Evolutionary conservation across 1,140 invertebrate genomes (phyloP).

Genomic region (Calycopis cecrops): DNA sequence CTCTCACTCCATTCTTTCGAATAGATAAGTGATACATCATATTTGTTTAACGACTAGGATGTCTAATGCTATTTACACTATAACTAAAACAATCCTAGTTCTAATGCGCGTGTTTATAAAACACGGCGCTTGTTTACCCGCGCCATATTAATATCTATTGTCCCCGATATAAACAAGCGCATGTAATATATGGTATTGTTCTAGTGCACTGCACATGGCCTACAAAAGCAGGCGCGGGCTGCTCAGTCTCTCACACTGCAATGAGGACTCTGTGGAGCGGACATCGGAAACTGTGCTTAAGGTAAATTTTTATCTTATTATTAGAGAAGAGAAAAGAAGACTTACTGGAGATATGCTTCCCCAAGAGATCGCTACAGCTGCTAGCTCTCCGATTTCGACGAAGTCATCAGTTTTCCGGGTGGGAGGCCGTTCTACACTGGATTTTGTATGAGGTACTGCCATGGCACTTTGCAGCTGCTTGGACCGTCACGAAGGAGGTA

Average conservation of each 20-base stretch:
- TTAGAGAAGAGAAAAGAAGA: too few relatives aligned
- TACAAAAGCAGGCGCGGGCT: slow-evolving; percentile 67
- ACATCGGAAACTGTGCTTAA: slow-evolving; percentile 62
- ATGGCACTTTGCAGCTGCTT: too few relatives aligned
- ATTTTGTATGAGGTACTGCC: too few relatives aligned
- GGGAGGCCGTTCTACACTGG: too few relatives aligned
- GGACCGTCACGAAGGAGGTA: too few relatives aligned
- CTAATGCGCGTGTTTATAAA: slow-evolving; percentile 63
- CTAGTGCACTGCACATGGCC: slow-evolving; percentile 61
- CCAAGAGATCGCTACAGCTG: too few relatives aligned
- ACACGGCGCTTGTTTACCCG: slow-evolving; percentile 59
- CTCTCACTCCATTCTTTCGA: too few relatives aligned
- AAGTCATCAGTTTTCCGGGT: too few relatives aligned
- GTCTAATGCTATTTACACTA: not conserved
- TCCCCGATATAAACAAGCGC: slow-evolving; percentile 49
- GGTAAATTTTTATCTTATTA: slow-evolving; percentile 39
- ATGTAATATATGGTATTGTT: slow-evolving; percentile 36
- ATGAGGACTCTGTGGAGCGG: slow-evolving; percentile 49
- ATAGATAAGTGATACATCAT: too few relatives aligned
- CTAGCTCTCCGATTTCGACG: too few relatives aligned
- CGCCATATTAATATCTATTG: slow-evolving; percentile 64
- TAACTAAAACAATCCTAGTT: slow-evolving; percentile 24
- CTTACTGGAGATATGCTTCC: too few relatives aligned
- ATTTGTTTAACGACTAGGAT: not conserved
- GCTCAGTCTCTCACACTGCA: slow-evolving; percentile 55